These are phyloP conservation scores for Sycobia sp. DNA, from an alignment of 1,140 invertebrate species.

Conservation along the genomic window DNA sequence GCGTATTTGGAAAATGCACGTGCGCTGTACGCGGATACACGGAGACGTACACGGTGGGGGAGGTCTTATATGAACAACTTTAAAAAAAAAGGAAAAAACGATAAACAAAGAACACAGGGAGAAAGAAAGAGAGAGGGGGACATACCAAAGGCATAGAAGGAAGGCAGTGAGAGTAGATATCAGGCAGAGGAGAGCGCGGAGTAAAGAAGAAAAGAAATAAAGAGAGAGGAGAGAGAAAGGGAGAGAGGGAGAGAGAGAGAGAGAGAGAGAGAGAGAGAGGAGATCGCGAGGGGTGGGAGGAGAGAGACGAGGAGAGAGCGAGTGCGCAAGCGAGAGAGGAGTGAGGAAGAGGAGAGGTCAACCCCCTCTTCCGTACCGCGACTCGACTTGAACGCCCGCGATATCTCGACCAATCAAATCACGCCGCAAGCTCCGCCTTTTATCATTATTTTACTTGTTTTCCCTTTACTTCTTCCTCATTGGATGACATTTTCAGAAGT, in stretches of 20 bases:
- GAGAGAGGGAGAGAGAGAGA: background rate
- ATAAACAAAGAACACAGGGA: conserved; percentile 2
- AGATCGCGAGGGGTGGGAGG: conserved; percentile 12
- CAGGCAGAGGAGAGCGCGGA: conserved; percentile 32
- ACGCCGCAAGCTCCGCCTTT: conserved; percentile 61
- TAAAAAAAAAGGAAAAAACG: conserved; percentile 24
- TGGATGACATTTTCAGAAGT: conserved; percentile 59
- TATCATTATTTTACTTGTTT: conserved; percentile 65
- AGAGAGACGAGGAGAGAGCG: conserved; percentile 2
- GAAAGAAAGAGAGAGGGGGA: conserved; percentile 27
- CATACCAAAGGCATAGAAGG: background rate
- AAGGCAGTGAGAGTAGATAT: conserved; percentile 8
- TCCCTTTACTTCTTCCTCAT: conserved; percentile 61
- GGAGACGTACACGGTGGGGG: conserved; percentile 17
- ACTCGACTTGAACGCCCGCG: conserved; percentile 58
- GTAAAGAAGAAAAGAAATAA: conserved; percentile 15
- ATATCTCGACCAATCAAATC: conserved; percentile 64
- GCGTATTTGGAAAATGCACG: conserved; percentile 32
- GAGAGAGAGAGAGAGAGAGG: conserved; percentile 21
- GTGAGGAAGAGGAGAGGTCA: conserved; percentile 46
- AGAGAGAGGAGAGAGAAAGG: background rate
- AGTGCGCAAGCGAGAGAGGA: conserved; percentile 36
- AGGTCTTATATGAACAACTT: background rate
- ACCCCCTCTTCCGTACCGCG: conserved; percentile 51
- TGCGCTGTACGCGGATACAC: conserved; percentile 1